phyloP scores from a whole-genome alignment of 1,140 invertebrate genomes.

The Philotrypesis tridentata region DNA sequence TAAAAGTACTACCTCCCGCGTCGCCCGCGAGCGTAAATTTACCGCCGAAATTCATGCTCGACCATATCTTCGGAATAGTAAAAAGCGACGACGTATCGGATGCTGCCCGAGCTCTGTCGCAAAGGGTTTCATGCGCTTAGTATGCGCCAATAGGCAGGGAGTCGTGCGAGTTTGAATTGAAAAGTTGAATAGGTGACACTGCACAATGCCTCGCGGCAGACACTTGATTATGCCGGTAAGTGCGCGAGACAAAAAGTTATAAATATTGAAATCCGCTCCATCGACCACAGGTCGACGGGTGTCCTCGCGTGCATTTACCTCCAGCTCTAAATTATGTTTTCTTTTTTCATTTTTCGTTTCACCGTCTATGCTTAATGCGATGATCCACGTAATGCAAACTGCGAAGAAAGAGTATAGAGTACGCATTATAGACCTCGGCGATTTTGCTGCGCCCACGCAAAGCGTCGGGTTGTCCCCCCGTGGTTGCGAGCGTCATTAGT shows the following conservation, averaged over 20 bases:
- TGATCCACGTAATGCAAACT: constrained; percentile 30
- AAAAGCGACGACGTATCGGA: too few relatives aligned
- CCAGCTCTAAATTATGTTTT: constrained; percentile 48
- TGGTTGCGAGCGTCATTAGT: constrained; percentile 70
- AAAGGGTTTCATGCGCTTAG: too few relatives aligned
- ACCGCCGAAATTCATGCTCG: too few relatives aligned
- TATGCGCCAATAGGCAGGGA: background rate
- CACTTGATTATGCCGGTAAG: constrained; percentile 61
- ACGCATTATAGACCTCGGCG: constrained; percentile 58
- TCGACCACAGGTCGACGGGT: constrained; percentile 51
- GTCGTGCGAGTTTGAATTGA: background rate
- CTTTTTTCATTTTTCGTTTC: constrained; percentile 14
- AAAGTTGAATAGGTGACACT: background rate
- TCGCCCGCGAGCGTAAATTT: too few relatives aligned
- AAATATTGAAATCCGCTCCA: constrained; percentile 67
- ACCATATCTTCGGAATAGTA: background rate
- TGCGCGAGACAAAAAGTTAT: constrained; percentile 70
- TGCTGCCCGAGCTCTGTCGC: too few relatives aligned
- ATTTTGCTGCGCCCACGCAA: constrained; percentile 66
- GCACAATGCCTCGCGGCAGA: background rate
- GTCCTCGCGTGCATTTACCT: constrained; percentile 9
- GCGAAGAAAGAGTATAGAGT: constrained; percentile 43
- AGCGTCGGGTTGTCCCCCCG: constrained; percentile 58
- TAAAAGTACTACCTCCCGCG: background rate
- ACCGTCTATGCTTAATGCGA: background rate